Conservation (phyloP, 2,888 invertebrate genomes). For the Eupithecia inturbata region DNA sequence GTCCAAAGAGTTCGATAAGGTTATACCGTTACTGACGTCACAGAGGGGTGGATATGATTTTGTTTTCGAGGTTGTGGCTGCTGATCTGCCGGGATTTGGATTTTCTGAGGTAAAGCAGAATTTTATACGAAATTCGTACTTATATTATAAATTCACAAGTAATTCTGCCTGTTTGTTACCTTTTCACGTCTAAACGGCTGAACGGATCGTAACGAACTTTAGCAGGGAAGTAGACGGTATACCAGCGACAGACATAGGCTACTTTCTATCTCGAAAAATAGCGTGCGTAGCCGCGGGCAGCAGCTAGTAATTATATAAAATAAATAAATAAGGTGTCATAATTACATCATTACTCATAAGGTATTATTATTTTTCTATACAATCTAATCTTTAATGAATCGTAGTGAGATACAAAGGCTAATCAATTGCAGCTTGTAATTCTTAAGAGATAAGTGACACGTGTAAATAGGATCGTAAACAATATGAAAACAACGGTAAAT, state of each 20-base stretch:
- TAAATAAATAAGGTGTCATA: background rate
- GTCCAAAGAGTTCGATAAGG: slow-evolving; percentile 90
- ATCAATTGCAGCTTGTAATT: background rate
- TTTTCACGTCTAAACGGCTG: too few species aligned
- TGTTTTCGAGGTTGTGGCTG: slow-evolving; percentile 87
- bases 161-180: too few species aligned
- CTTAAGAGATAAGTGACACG: background rate
- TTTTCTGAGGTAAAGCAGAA: slow-evolving; percentile 84
- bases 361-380: background rate
- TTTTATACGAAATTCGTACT: too few species aligned
- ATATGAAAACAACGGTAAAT: background rate
- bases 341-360: background rate
- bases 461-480: background rate
- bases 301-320: too few species aligned
- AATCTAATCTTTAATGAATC: slow-evolving; percentile 8
- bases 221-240: too few species aligned
- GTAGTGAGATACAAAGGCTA: background rate
- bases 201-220: too few species aligned
- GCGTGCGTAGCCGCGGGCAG: too few species aligned
- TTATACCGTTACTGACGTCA: slow-evolving; percentile 87
- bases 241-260: too few species aligned
- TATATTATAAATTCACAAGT: too few species aligned
- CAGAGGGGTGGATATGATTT: slow-evolving; percentile 82
- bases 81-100: slow-evolving; percentile 88
- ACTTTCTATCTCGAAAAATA: too few species aligned